A percentile compares a stretch with the other conserved stretches of the same genome.
Evolutionary conservation across 2,888 invertebrate genomes (phyloP).

Genomic region (Orchesellides sinensis): DNA sequence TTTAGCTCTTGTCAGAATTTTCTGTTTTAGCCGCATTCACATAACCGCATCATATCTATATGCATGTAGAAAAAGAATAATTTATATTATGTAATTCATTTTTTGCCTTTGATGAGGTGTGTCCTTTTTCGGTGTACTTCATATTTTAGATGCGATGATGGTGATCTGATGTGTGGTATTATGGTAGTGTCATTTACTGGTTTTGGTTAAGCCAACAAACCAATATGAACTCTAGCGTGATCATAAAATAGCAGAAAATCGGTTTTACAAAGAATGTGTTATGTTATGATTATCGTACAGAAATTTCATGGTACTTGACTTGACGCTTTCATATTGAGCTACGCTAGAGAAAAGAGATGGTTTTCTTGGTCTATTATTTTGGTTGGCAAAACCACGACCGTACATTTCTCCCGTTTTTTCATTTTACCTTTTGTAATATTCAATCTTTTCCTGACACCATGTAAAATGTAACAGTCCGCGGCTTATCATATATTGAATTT

Average conservation of each 20-base stretch:
- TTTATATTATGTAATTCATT: neutral
- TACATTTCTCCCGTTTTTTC: too few species aligned
- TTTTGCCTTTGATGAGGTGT: neutral
- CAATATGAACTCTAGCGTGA: neutral
- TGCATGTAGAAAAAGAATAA: too few species aligned
- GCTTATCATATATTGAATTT: neutral
- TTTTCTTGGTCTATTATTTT: neutral
- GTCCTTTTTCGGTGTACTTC: constrained; percentile 12
- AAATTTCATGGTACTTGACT: neutral
- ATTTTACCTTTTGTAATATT: too few species aligned
- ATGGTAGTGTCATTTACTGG: constrained; percentile 56
- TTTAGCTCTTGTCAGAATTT: neutral
- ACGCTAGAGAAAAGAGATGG: neutral
- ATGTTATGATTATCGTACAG: constrained; percentile 2
- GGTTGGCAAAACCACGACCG: neutral
- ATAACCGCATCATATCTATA: neutral
- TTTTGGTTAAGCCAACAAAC: constrained; percentile 55
- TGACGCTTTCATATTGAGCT: neutral
- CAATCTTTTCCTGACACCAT: too few species aligned
- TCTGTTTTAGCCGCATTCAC: neutral
- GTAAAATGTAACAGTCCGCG: neutral
- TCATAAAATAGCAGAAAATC: neutral
- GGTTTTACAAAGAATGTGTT: too few species aligned
- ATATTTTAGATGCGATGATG: neutral
- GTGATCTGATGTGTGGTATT: constrained; percentile 12